These are phyloP conservation scores for Pseudachorutes palmiensis DNA, from an alignment of 1,140 invertebrate species.

Conservation along the genomic window DNA sequence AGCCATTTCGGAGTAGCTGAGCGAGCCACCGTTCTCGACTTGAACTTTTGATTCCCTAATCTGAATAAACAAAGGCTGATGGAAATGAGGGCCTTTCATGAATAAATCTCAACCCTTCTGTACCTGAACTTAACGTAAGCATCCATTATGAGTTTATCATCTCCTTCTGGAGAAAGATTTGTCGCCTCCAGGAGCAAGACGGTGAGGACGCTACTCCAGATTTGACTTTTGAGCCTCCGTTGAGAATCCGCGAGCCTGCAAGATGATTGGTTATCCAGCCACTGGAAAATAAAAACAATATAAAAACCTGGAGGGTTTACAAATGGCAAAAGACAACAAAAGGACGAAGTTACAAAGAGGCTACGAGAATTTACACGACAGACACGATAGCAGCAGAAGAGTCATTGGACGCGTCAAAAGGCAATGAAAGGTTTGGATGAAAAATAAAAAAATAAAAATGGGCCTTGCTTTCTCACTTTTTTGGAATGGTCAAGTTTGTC, in stretches of 20 bases:
- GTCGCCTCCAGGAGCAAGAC: slow-evolving; percentile 91
- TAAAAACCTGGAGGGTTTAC: background rate
- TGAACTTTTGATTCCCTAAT: slow-evolving; percentile 95
- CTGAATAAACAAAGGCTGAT: slow-evolving; percentile 50
- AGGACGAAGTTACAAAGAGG: background rate
- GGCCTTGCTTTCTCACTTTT: slow-evolving; percentile 9
- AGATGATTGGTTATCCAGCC: slow-evolving; percentile 29
- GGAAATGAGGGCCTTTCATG: too few relatives aligned
- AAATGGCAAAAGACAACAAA: background rate
- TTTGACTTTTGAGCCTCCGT: slow-evolving; percentile 74
- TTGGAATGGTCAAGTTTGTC: slow-evolving; percentile 6
- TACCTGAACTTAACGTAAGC: slow-evolving; percentile 96
- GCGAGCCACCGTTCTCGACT: slow-evolving; percentile 84
- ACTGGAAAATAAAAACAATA: slow-evolving; percentile 17
- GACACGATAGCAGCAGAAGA: background rate
- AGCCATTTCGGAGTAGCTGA: slow-evolving; percentile 81
- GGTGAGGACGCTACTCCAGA: slow-evolving; percentile 91
- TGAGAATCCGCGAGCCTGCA: slow-evolving; percentile 59
- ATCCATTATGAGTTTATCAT: slow-evolving; percentile 69
- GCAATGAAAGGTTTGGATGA: background rate
- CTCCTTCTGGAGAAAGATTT: slow-evolving; percentile 77
- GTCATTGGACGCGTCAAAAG: background rate
- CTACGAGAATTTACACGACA: background rate
- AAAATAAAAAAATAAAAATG: slow-evolving; percentile 2
- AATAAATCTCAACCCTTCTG: too few relatives aligned